Percentiles rank a stretch among this genome's conserved stretches.
phyloP scores from a whole-genome alignment of 2,113 vertebrate genomes.

The Percopsis transmontana region DNA sequence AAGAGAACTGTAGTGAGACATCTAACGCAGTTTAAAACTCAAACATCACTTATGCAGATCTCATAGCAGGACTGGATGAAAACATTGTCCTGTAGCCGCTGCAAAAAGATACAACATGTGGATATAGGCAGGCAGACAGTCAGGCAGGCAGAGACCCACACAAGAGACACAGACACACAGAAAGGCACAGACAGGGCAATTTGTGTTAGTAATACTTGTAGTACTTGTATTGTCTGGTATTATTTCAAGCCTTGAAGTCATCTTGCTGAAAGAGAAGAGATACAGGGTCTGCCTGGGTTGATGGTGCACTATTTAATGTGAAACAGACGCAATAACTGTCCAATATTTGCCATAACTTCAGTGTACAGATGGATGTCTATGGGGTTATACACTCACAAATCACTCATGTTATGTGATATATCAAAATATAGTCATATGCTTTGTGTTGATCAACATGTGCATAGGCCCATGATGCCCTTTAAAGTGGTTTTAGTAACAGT shows the following conservation, averaged over 20 bases:
- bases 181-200: background rate
- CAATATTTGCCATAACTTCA: conserved; percentile 11
- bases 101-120: background rate
- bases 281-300: conserved; percentile 8
- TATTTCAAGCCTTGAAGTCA: conserved; percentile 10
- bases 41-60: background rate
- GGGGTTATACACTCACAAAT: conserved; percentile 13
- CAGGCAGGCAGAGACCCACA: background rate
- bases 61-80: background rate
- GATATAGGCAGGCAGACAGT: background rate
- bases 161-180: background rate
- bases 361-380: conserved; percentile 1
- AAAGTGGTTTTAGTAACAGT: background rate
- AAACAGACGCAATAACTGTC: conserved; percentile 20
- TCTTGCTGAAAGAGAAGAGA: conserved; percentile 7
- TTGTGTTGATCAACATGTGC: conserved; percentile 13
- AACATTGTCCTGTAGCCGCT: background rate
- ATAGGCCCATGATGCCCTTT: conserved; percentile 29
- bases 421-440: conserved; percentile 13
- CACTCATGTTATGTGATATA: conserved; percentile 25
- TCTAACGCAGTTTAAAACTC: background rate
- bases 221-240: background rate
- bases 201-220: background rate
- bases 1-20: no score
- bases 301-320: conserved; percentile 18